Conservation (phyloP, 1,140 invertebrate genomes). For the Forficula auricularia region DNA sequence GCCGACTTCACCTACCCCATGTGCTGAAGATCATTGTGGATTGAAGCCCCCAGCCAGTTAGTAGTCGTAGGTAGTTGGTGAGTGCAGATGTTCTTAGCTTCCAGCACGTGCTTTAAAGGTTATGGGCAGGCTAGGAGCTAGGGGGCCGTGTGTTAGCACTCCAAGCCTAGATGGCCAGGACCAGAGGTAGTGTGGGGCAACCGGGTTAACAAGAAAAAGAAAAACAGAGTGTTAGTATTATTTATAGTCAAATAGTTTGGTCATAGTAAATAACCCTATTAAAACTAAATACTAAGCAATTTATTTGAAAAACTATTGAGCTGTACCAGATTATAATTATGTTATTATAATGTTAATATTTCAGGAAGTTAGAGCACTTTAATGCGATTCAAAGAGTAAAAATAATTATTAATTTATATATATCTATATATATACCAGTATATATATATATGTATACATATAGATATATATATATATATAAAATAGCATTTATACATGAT, state of each 20-base stretch:
- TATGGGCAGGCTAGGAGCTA: conserved; percentile 8
- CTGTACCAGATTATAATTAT: conserved; percentile 14
- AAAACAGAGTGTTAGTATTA: conserved; percentile 41
- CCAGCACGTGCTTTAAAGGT: conserved; percentile 4
- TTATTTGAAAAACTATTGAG: no score
- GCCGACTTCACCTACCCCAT: no score
- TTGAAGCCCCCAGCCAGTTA: neutral
- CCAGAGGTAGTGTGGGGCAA: conserved; percentile 26
- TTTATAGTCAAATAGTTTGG: conserved; percentile 24
- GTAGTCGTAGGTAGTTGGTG: conserved; percentile 6
- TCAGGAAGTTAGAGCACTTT: neutral
- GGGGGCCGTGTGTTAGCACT: conserved; percentile 36
- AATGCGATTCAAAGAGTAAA: neutral
- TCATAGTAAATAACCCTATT: conserved; percentile 23
- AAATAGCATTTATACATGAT: no score
- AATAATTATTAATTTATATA: neutral
- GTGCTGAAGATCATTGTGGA: no score
- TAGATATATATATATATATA: no score
- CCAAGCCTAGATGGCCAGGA: conserved; percentile 39
- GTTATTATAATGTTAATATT: conserved; percentile 1
- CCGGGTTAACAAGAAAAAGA: conserved; percentile 40
- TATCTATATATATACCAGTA: neutral
- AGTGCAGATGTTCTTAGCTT: conserved; percentile 6
- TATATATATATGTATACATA: no score
- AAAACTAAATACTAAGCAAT: conserved; percentile 24